Conservation (phyloP, 2,797 vertebrate genomes). For the Bufotes viridis region DNA sequence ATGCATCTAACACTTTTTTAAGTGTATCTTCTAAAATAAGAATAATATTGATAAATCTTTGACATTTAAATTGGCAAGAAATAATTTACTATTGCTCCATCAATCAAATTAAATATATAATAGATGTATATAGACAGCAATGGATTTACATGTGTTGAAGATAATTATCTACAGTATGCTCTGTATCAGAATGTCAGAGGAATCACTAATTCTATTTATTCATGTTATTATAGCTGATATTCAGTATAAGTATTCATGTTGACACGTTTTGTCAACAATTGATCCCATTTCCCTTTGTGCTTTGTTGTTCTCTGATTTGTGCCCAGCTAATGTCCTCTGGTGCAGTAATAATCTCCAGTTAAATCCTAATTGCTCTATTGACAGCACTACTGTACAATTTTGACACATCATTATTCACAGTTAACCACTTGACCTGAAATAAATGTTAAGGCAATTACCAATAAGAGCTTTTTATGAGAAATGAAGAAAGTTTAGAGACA, state of each 20-base stretch:
- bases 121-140: background rate
- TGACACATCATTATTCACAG: slow-evolving; percentile 92
- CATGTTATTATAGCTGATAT: slow-evolving; percentile 50
- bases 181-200: slow-evolving; percentile 6
- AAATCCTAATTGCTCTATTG: slow-evolving; percentile 90
- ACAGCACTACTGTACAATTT: slow-evolving; percentile 85
- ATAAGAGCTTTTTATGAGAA: slow-evolving; percentile 83
- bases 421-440: slow-evolving; percentile 92
- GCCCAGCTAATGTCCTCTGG: slow-evolving; percentile 82
- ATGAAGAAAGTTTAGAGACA: slow-evolving; percentile 84
- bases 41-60: background rate
- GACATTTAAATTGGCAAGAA: background rate
- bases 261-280: slow-evolving; percentile 72
- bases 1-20: too few species aligned
- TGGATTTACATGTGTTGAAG: slow-evolving; percentile 18
- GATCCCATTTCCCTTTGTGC: slow-evolving; percentile 74
- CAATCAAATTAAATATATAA: slow-evolving; percentile 5
- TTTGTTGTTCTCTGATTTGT: slow-evolving; percentile 80
- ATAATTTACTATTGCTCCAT: background rate
- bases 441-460: slow-evolving; percentile 90
- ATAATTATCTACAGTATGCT: slow-evolving; percentile 26
- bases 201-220: slow-evolving; percentile 75
- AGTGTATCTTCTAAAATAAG: too few species aligned
- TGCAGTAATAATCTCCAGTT: slow-evolving; percentile 83
- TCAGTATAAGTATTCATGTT: slow-evolving; percentile 33